Evolutionary conservation across 2,113 vertebrate genomes (phyloP).

Genomic region (Ophthalmolycus amberensis): DNA sequence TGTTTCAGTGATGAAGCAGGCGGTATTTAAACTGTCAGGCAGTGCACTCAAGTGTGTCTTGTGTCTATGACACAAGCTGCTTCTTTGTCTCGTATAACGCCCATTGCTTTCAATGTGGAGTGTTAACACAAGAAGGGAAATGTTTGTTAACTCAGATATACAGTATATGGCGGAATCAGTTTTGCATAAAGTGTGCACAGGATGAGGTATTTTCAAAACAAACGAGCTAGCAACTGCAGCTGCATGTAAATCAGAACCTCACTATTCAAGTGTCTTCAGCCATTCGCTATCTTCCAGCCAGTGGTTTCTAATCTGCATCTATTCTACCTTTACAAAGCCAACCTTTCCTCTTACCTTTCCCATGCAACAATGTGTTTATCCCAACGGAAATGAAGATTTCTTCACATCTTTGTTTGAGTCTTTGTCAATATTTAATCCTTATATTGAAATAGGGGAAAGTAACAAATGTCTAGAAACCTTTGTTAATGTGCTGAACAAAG

Average conservation of each 20-base stretch:
- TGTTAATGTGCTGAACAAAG: neutral
- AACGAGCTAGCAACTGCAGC: slow-evolving; percentile 76
- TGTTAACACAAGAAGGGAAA: slow-evolving; percentile 62
- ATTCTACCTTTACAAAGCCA: slow-evolving; percentile 63
- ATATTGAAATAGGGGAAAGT: neutral
- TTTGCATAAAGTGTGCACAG: slow-evolving; percentile 57
- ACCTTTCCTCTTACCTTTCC: slow-evolving; percentile 61
- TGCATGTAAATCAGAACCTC: slow-evolving; percentile 68
- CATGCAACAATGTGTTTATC: slow-evolving; percentile 70
- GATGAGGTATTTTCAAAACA: slow-evolving; percentile 76
- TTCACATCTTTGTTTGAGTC: slow-evolving; percentile 65
- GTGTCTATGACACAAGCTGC: slow-evolving; percentile 49
- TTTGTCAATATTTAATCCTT: slow-evolving; percentile 24
- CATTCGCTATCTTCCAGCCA: slow-evolving; percentile 54
- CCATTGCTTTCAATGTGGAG: slow-evolving; percentile 51
- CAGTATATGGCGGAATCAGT: slow-evolving; percentile 59
- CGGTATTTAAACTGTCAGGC: slow-evolving; percentile 63
- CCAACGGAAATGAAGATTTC: slow-evolving; percentile 73
- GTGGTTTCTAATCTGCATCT: slow-evolving; percentile 57
- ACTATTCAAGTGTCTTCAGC: slow-evolving; percentile 65
- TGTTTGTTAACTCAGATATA: slow-evolving; percentile 70
- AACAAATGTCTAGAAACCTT: slow-evolving; percentile 1
- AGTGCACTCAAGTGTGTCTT: slow-evolving; percentile 32
- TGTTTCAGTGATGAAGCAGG: slow-evolving; percentile 62
- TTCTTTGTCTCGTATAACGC: slow-evolving; percentile 47